phyloP scores from a whole-genome alignment of 2,888 invertebrate species.

The Anorthoa munda region DNA sequence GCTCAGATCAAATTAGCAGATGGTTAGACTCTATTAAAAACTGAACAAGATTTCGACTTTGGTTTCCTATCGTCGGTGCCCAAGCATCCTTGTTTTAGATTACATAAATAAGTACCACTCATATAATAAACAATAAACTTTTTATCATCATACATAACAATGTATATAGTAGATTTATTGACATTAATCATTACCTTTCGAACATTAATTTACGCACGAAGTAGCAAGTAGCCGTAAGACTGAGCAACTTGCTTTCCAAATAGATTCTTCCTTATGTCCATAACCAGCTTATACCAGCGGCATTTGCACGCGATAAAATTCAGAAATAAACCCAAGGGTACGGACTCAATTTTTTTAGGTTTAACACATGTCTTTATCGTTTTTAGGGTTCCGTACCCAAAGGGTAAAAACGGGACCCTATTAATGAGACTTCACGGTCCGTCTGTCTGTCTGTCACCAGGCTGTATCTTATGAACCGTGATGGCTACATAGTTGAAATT shows the following conservation, averaged over 20 bases:
- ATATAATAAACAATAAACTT: conserved; percentile 11
- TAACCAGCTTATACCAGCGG: conserved; percentile 1
- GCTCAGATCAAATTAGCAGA: not conserved
- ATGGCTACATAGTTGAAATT: too few relatives aligned
- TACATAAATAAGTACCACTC: conserved; percentile 10
- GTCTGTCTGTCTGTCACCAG: too few relatives aligned
- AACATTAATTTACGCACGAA: conserved; percentile 54
- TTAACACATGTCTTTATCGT: too few relatives aligned
- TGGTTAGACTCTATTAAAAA: not conserved
- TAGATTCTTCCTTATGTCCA: conserved; percentile 46
- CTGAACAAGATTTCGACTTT: not conserved
- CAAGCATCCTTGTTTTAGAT: conserved; percentile 2
- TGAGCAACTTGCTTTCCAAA: conserved; percentile 50
- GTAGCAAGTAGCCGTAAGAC: conserved; percentile 21
- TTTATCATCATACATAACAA: conserved; percentile 18
- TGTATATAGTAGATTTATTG: conserved; percentile 37
- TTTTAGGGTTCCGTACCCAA: too few relatives aligned
- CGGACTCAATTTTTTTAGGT: too few relatives aligned
- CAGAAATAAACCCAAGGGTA: too few relatives aligned
- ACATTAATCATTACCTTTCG: conserved; percentile 43
- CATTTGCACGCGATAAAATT: too few relatives aligned
- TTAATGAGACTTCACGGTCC: too few relatives aligned
- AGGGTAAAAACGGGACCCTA: too few relatives aligned
- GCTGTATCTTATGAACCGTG: too few relatives aligned
- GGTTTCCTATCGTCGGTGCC: not conserved